phyloP scores from a whole-genome alignment of 2,113 vertebrate genomes.

The Colossoma macropomum region DNA sequence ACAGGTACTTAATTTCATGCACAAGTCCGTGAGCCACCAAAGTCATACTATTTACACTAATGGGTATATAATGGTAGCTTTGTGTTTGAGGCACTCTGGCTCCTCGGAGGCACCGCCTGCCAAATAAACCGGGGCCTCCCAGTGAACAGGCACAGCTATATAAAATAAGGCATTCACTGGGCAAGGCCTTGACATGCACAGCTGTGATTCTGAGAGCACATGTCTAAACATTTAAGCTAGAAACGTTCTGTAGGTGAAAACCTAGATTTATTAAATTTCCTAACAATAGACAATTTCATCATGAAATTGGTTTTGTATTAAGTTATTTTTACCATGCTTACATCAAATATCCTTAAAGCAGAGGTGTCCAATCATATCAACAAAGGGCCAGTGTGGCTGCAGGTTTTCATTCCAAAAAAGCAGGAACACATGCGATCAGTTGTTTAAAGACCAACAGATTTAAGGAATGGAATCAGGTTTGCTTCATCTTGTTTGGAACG shows the following conservation, averaged over 20 bases:
- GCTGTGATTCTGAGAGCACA: constrained; percentile 8
- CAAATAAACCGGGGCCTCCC: constrained; percentile 65
- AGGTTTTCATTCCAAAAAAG: no score
- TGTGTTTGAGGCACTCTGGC: constrained; percentile 66
- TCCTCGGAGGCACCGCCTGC: constrained; percentile 61
- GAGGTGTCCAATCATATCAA: no score
- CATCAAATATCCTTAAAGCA: not conserved
- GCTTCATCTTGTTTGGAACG: no score
- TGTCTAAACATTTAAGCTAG: not conserved
- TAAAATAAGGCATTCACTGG: constrained; percentile 60
- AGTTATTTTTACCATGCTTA: not conserved
- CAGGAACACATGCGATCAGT: no score
- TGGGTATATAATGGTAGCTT: constrained; percentile 75
- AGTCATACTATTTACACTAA: constrained; percentile 40
- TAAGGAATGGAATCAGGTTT: no score
- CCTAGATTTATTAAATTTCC: not conserved
- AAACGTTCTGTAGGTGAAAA: not conserved
- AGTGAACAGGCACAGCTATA: constrained; percentile 57
- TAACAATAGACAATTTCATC: not conserved
- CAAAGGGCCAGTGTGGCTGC: no score
- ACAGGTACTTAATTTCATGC: not conserved
- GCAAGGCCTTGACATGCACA: constrained; percentile 19
- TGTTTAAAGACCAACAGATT: no score
- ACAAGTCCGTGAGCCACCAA: constrained; percentile 15
- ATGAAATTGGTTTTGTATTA: not conserved